phyloP scores from a whole-genome alignment of 2,797 vertebrate species.

The Mionectes olivaceus region DNA sequence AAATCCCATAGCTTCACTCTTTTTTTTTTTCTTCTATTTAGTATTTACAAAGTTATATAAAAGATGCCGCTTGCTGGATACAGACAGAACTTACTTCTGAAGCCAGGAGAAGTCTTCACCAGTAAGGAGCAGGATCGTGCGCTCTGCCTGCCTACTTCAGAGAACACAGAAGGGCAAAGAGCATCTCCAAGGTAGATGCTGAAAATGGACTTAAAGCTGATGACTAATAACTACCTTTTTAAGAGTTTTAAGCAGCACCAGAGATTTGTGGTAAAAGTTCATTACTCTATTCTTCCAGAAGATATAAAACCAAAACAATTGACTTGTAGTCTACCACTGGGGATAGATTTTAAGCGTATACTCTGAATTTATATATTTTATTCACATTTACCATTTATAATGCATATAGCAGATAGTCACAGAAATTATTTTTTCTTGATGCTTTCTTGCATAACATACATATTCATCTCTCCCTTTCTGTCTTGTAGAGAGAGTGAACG shows the following conservation, averaged over 20 bases:
- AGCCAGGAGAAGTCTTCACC: conserved; percentile 75
- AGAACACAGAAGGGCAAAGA: conserved; percentile 43
- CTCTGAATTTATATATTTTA: background rate
- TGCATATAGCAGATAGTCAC: background rate
- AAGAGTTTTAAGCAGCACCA: background rate
- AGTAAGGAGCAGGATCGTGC: conserved; percentile 50
- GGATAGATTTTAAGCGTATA: background rate
- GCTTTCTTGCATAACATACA: background rate
- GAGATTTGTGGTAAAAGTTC: background rate
- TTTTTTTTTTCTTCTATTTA: background rate
- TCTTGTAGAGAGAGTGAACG: background rate
- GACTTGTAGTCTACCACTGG: background rate
- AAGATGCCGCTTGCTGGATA: background rate
- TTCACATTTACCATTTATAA: background rate
- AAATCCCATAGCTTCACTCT: background rate
- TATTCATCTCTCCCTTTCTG: background rate
- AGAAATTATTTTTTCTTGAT: background rate
- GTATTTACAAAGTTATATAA: background rate
- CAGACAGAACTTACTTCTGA: conserved; percentile 75
- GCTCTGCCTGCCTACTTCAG: conserved; percentile 72
- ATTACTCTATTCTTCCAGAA: background rate
- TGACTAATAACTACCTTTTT: background rate
- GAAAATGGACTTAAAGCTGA: conserved; percentile 31
- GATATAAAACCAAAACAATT: background rate
- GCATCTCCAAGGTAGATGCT: conserved; percentile 70